Percentiles rank a stretch among this genome's conserved stretches.
phyloP scores from a whole-genome alignment of 2,888 invertebrate genomes.

The Ariolimax columbianus region DNA sequence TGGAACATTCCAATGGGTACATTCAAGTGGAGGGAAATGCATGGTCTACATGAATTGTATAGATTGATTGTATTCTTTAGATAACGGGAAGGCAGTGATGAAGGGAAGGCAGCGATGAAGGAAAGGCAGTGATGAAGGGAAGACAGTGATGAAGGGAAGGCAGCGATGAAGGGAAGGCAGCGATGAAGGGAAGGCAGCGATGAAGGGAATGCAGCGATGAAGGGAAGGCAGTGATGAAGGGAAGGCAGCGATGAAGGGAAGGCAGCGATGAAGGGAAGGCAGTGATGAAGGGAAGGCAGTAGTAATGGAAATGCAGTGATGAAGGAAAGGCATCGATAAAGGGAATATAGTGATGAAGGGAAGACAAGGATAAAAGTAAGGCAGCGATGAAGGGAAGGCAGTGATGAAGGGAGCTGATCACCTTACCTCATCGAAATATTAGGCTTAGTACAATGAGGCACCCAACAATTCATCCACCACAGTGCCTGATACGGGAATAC shows the following conservation, averaged over 20 bases:
- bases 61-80: too few relatives aligned
- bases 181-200: neutral
- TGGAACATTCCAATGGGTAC: too few relatives aligned
- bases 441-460: too few relatives aligned
- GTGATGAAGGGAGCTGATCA: too few relatives aligned
- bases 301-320: neutral
- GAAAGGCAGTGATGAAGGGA: neutral
- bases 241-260: neutral
- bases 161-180: neutral
- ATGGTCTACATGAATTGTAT: too few relatives aligned
- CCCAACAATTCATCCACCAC: too few relatives aligned
- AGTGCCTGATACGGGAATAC: too few relatives aligned
- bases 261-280: neutral
- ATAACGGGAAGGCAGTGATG: neutral
- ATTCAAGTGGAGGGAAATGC: too few relatives aligned
- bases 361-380: neutral
- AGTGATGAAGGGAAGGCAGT: neutral
- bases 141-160: neutral
- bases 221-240: neutral
- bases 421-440: too few relatives aligned
- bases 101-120: neutral
- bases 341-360: neutral
- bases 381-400: too few relatives aligned
- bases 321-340: neutral
- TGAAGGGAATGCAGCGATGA: neutral